Base-by-base conservation (phyloP, 2,888 invertebrate genomes). In the Andricus curvator region DNA sequence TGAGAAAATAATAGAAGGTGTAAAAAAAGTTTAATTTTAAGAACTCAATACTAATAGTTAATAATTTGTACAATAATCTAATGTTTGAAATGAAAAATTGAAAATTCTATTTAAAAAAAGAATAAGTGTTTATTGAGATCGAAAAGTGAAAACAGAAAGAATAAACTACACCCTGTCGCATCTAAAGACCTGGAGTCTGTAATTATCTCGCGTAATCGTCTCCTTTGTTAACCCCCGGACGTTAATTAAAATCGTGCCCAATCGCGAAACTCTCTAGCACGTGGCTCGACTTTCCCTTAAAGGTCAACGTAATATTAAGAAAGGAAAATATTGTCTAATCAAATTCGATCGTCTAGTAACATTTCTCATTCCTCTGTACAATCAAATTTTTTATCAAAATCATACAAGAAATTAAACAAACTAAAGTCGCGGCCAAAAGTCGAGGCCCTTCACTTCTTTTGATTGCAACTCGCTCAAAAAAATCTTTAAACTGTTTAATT, bases 241-340 rank as follows among this genome's bases (percentile, higher is more conserved):
- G 56, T 56, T 56, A 56, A 56, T 56, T 56, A 56, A 56, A 56
- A 17, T 56, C 56, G 56, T 56, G 56, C 56, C 56, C 56, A 56
- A 56, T 56, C 56, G n/a, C n/a, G n/a, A 56, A n/a, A 56, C 56
- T 56, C n/a, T 56, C 48, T 17, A 1, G 56, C 56, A 56, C 56
- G n/a, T 56, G n/a, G n/a, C 20, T 56, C 56, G 56, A 56, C 20
- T 51, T 5, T 48, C 17, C 20, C 51, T 20, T 11, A 3, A 17
- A 20, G n/a, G n/a, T 56, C 56, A 56, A n/a, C n/a, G n/a, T 9
- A n/a, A 56, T 20, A 9, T 56, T 9, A n/a, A 56, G 9, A 9
- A 56, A 8, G n/a, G n/a, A 56, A 56, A 56, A 56, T n/a, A 56
- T n/a, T 8, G 2, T 56, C 5, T n/a, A 5, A n/a, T 56, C n/a